Base-by-base conservation (phyloP, 2,113 vertebrate species). In the Sorex fumeus region DNA sequence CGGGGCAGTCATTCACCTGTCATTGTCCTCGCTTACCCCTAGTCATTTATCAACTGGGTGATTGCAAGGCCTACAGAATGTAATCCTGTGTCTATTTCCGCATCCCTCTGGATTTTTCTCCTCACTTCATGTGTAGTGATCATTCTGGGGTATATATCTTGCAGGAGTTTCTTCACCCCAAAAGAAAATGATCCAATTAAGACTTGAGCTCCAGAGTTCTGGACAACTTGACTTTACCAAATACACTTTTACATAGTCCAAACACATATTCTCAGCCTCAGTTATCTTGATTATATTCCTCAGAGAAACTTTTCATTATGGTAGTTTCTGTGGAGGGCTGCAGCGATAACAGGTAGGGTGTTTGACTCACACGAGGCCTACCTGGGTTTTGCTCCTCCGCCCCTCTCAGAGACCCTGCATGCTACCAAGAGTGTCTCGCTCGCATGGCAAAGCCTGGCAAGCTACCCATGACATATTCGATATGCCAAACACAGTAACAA, bases 31-130 rank as follows among this genome's bases (percentile, higher is more conserved):
- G 25, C 23, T 90, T 43, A 74, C 30, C 53, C 43, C 45, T 81
- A 25, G 13, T 47, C 34, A 69, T 86, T 83, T 75, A 87, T 79
- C 87, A 92, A 27, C 57, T 28, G 11, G 30, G 77, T 47, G 79
- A 19, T 32, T 87, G 4, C 19, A 67, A 84, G 34, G 28, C n/a
- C n/a, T 88, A 30, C 40, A 28, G 53, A 1, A 45, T 76, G 43
- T 74, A 36, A 77, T 94, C 57, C n/a, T 87, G 2, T n/a, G 3
- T 47, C 34, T 60, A 88, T 2, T 89, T 86, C 36, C 43, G 76
- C 1, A 74, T 6, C 15, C 28, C 11, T n/a, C 36, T 72, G 85
- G 27, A 9, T 32, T 28, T 76, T 81, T 79, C 77, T 67, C 19
- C 60, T 50, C 0, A 0, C 32, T 79, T 28, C 8, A 69, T 91